Percentiles rank a stretch among this genome's conserved stretches.
Conservation (phyloP, 64 coral and sea anemone species). For the Pocillopora verrucosa region DNA sequence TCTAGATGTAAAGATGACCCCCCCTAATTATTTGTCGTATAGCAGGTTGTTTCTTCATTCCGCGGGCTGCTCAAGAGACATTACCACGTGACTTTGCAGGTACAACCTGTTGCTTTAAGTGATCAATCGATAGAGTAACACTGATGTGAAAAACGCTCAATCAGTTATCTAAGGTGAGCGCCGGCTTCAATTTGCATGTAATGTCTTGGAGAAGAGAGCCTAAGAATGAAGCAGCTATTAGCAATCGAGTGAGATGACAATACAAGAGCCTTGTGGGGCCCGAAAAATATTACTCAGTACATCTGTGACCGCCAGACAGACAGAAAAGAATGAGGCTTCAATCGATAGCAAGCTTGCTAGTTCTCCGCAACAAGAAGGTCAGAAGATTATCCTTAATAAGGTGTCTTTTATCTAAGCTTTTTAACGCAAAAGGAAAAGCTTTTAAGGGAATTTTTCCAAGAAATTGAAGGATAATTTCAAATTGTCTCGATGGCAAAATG, state of each 20-base stretch:
- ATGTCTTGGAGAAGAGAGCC: too few species aligned
- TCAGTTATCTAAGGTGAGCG: neutral
- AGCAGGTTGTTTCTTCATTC: neutral
- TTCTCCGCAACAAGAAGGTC: slow-evolving; percentile 3
- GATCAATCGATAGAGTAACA: neutral
- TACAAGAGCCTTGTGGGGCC: too few species aligned
- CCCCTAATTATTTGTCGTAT: neutral
- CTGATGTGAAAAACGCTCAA: neutral
- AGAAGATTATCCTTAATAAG: neutral
- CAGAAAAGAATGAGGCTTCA: neutral
- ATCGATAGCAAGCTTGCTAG: neutral
- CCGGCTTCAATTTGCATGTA: too few species aligned
- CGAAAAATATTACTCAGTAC: too few species aligned
- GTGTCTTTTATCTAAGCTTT: neutral
- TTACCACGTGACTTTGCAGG: neutral
- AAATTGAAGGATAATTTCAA: too few species aligned
- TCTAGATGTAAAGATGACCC: neutral
- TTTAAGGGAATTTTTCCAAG: neutral
- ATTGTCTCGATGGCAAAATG: neutral
- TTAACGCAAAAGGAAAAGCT: neutral
- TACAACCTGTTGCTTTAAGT: neutral
- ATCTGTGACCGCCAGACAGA: too few species aligned
- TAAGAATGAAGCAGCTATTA: too few species aligned
- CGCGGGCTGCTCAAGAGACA: neutral
- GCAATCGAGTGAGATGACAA: too few species aligned